Percentiles rank a stretch among this genome's conserved stretches.
Evolutionary conservation across 1,140 invertebrate species (phyloP).

Genomic region (Neotoxoptera formosana): DNA sequence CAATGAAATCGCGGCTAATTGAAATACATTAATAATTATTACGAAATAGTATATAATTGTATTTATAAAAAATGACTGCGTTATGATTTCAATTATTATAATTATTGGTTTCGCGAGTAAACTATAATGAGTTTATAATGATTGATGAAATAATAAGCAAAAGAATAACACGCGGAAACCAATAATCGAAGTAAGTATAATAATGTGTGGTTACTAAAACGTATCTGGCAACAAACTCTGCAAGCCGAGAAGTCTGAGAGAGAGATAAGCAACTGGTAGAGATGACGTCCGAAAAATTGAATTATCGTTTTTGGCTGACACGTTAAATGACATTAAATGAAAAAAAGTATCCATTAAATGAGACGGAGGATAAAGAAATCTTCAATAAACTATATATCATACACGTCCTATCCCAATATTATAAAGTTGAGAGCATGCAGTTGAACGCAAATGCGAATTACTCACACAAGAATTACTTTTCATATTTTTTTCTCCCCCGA

Average conservation of each 20-base stretch:
- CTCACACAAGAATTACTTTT: background rate
- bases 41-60: background rate
- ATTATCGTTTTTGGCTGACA: constrained; percentile 16
- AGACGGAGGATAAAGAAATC: background rate
- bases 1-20: background rate
- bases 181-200: background rate
- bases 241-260: background rate
- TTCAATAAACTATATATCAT: constrained; percentile 37
- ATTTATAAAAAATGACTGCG: background rate
- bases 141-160: background rate
- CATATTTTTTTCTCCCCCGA: background rate
- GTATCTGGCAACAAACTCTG: background rate
- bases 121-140: background rate
- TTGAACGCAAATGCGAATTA: constrained; percentile 14
- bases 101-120: background rate
- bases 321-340: constrained; percentile 15
- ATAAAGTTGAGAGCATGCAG: background rate
- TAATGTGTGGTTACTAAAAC: background rate
- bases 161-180: background rate
- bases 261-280: constrained; percentile 19
- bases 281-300: constrained; percentile 31
- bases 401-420: background rate
- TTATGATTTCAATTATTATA: too few relatives aligned
- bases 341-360: constrained; percentile 21
- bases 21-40: background rate